These are phyloP conservation scores for Caenorhabditis uteleia DNA, from an alignment of 2,888 invertebrate genomes.

Conservation along the genomic window DNA sequence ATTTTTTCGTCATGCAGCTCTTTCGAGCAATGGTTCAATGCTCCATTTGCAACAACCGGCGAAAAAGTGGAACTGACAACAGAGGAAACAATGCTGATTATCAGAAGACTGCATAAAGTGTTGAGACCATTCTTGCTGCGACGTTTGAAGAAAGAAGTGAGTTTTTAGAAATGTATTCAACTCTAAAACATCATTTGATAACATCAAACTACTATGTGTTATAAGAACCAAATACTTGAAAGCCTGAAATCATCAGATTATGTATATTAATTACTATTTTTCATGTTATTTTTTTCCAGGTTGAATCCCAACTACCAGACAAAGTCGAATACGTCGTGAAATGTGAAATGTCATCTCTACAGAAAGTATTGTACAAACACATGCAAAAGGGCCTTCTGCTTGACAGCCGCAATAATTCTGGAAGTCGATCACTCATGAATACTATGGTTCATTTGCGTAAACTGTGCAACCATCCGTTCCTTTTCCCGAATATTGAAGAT, in stretches of 20 bases:
- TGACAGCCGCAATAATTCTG: conserved; percentile 47
- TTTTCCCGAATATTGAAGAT: conserved; percentile 95
- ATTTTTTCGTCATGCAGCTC: conserved; percentile 98
- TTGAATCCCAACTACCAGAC: conserved; percentile 96
- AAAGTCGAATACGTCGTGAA: conserved; percentile 75
- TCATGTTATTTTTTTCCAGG: conserved; percentile 71
- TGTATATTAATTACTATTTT: no score
- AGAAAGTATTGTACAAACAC: conserved; percentile 85
- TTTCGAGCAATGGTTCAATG: conserved; percentile 99
- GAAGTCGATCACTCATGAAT: conserved; percentile 83
- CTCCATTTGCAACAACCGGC: conserved; percentile 97
- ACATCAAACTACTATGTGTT: no score
- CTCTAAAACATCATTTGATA: no score
- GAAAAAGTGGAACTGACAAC: conserved; percentile 89
- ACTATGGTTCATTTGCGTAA: conserved; percentile 97
- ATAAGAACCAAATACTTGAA: no score
- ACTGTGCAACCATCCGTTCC: conserved; percentile 98
- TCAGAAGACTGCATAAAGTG: conserved; percentile 93
- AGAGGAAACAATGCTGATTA: conserved; percentile 98
- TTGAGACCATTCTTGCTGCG: conserved; percentile 89
- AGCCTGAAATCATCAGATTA: no score
- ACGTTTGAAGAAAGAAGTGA: conserved; percentile 88
- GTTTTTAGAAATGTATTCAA: no score
- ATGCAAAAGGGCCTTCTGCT: conserved; percentile 78
- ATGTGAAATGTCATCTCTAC: conserved; percentile 97